phyloP scores from a whole-genome alignment of 2,113 vertebrate genomes.

The Cyanoramphus novaezelandiae region DNA sequence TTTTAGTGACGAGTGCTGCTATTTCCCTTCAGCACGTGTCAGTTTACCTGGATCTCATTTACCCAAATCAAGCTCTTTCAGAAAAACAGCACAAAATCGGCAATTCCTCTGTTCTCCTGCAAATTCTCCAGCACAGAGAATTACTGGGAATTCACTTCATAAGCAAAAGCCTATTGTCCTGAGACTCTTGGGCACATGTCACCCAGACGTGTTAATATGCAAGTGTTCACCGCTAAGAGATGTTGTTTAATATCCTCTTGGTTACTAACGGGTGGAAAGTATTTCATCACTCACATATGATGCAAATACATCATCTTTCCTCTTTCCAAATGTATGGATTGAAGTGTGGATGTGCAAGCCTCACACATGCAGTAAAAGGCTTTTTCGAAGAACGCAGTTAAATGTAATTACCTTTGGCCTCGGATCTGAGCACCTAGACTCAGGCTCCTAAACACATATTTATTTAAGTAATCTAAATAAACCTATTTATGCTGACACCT shows the following conservation, averaged over 20 bases:
- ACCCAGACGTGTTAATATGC: conserved; percentile 25
- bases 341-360: conserved; percentile 48
- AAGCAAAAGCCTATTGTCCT: not conserved
- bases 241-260: conserved; percentile 58
- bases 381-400: conserved; percentile 46
- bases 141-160: conserved; percentile 13
- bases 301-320: conserved; percentile 53
- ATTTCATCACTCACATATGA: conserved; percentile 64
- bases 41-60: not conserved
- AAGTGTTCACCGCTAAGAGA: conserved; percentile 24
- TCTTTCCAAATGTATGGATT: conserved; percentile 46
- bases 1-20: not conserved
- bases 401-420: conserved; percentile 60
- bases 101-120: not conserved
- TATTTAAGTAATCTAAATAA: conserved; percentile 69
- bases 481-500: conserved; percentile 61
- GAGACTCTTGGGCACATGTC: not conserved
- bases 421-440: conserved; percentile 42
- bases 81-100: not conserved
- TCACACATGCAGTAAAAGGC: conserved; percentile 27
- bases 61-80: not conserved
- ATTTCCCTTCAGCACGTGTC: not conserved
- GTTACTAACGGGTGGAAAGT: conserved; percentile 60
- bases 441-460: conserved; percentile 59
- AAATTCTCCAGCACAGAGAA: not conserved